Base-by-base conservation (phyloP, 2,113 vertebrate species). In the Melanerpes formicivorus region DNA sequence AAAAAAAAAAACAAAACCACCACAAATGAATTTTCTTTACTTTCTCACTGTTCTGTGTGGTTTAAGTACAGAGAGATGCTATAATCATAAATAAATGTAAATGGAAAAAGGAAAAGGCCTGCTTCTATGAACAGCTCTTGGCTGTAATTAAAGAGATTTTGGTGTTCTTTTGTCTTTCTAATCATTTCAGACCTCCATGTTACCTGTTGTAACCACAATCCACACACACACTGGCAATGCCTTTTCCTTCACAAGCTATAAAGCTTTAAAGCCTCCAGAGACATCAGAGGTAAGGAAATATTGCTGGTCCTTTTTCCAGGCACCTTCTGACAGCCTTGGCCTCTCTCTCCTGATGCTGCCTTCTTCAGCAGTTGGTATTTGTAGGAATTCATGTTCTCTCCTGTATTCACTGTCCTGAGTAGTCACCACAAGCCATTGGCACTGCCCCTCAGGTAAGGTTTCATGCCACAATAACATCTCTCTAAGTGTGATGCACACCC, bases 291-390 rank as follows among this genome's bases (percentile, higher is more conserved):
- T 7, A 59, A 10, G 54, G 42, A 74, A 84, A 18, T 44, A 26
- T 8, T 73, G 55, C 52, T 40, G 11, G 30, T 65, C 13, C 16
- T 55, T 77, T 77, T 56, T 78, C 50, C 9, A 71, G 67, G 25
- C 22, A 46, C 27, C 22, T 58, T 19, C 16, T 16, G 29, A n/a
- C 18, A 78, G 59, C 62, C 34, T 64, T 60, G 15, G 10, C 27
- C 52, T 18, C 9, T 44, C 44, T 37, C 37, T 46, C 40, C 46
- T 1, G 3, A 27, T 0, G 0, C 52, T 46, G 50, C 27, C 8
- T 86, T 62, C 46, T 87, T 54, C 26, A 46, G 48, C 48, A 37
- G 30, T 25, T 4, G 1, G 19, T 19, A 29, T 74, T 37, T 75
- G 48, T 34, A 62, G 74, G 19, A 50, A 52, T 75, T 54, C 30